Conservation (phyloP, 1,140 invertebrate species). For the Zaprionus kolodkinae region DNA sequence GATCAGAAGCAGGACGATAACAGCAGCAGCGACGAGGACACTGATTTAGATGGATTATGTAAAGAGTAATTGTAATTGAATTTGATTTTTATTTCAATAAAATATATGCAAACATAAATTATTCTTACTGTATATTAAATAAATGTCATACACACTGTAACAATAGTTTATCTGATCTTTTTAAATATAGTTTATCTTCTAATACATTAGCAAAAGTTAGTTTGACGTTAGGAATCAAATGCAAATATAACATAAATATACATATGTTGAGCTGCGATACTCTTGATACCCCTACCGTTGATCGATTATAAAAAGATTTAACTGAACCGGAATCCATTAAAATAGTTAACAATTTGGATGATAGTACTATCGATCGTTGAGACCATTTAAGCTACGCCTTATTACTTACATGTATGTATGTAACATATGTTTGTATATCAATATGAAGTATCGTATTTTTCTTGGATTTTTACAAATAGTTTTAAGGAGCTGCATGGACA, state of each 20-base stretch:
- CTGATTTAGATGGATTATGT: conserved; percentile 8
- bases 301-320: neutral
- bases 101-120: conserved; percentile 65
- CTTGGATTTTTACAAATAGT: conserved; percentile 24
- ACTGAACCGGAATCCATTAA: conserved; percentile 15
- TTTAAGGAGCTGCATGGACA: conserved; percentile 7
- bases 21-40: conserved; percentile 19
- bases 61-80: conserved; percentile 7
- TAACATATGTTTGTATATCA: neutral
- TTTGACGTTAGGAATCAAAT: conserved; percentile 49
- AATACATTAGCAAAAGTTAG: conserved; percentile 34
- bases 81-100: conserved; percentile 57
- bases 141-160: conserved; percentile 66
- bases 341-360: conserved; percentile 24
- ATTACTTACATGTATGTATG: neutral
- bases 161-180: conserved; percentile 56
- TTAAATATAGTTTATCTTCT: conserved; percentile 22
- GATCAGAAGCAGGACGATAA: conserved; percentile 9
- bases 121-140: conserved; percentile 52
- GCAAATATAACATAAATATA: conserved; percentile 46
- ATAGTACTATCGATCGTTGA: conserved; percentile 2
- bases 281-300: neutral
- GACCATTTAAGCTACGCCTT: conserved; percentile 9
- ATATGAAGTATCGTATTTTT: conserved; percentile 8
- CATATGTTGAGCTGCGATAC: neutral